A percentile compares a stretch with the other conserved stretches of the same genome.
Conservation (phyloP, 2,113 vertebrate species). For the Callipepla californica region DNA sequence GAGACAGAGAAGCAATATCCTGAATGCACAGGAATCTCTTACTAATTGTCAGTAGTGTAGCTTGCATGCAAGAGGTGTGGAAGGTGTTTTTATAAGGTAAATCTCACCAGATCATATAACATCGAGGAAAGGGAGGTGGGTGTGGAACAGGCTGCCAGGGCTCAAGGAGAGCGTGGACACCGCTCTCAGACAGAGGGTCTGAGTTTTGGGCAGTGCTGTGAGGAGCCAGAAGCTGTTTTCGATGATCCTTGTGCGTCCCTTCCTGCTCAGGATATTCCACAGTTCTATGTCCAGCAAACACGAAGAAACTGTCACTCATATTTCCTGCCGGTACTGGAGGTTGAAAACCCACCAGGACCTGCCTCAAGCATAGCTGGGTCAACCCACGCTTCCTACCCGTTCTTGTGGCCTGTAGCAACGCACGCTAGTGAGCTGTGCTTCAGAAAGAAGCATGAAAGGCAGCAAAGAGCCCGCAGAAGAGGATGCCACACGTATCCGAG, state of each 20-base stretch:
- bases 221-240: no score
- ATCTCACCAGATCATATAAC: no score
- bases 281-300: not conserved
- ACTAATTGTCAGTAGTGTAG: not conserved
- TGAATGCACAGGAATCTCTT: not conserved
- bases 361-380: not conserved
- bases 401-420: not conserved
- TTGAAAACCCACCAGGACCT: not conserved
- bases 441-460: not conserved
- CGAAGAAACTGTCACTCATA: not conserved
- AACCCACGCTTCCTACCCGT: not conserved
- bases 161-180: no score
- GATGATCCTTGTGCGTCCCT: no score
- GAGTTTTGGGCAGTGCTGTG: no score
- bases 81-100: no score
- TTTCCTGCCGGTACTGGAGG: not conserved
- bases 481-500: not conserved
- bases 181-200: no score
- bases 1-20: not conserved
- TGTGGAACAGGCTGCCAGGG: no score
- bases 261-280: no score
- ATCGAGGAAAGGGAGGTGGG: no score
- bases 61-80: no score
- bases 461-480: not conserved
- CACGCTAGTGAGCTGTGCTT: not conserved